A percentile compares a stretch with the other conserved stretches of the same genome.
phyloP scores from a whole-genome alignment of 1,140 invertebrate species.

The Mycetomoellerius zeteki region DNA sequence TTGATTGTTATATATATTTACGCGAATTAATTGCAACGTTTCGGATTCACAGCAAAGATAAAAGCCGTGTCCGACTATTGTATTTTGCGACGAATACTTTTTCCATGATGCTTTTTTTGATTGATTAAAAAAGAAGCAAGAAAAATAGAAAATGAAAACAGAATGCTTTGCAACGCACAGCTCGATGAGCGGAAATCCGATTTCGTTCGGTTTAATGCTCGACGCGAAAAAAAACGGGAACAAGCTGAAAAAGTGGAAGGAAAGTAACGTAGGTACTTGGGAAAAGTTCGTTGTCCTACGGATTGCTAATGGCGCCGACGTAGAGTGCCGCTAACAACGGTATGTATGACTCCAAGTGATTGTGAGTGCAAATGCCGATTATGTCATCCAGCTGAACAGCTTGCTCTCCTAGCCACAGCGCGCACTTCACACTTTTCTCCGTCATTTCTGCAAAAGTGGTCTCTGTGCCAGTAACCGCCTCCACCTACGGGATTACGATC shows the following conservation, averaged over 20 bases:
- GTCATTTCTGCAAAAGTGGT: constrained; percentile 60
- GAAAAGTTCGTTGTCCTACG: constrained; percentile 69
- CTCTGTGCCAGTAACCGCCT: constrained; percentile 39
- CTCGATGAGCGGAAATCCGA: constrained; percentile 22
- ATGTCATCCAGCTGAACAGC: constrained; percentile 85
- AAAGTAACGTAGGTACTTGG: constrained; percentile 58
- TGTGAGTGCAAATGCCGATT: constrained; percentile 83
- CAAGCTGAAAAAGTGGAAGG: constrained; percentile 31
- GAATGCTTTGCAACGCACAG: background rate
- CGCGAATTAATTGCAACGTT: constrained; percentile 7
- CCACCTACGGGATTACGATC: constrained; percentile 35
- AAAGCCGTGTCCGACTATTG: background rate
- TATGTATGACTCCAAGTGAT: constrained; percentile 85
- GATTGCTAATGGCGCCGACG: constrained; percentile 81
- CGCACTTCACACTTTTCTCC: constrained; percentile 61
- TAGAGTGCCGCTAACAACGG: constrained; percentile 85
- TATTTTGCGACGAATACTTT: background rate
- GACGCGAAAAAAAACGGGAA: background rate
- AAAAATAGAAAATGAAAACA: background rate
- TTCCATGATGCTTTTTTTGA: background rate
- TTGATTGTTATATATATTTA: background rate
- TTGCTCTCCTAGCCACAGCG: constrained; percentile 66
- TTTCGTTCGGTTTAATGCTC: constrained; percentile 14
- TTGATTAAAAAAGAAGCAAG: constrained; percentile 1
- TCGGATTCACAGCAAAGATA: background rate